Evolutionary conservation across 1,140 invertebrate genomes (phyloP), one percentile per base, ranked within the genome.

Genomic region (Fopius arisanus): DNA sequence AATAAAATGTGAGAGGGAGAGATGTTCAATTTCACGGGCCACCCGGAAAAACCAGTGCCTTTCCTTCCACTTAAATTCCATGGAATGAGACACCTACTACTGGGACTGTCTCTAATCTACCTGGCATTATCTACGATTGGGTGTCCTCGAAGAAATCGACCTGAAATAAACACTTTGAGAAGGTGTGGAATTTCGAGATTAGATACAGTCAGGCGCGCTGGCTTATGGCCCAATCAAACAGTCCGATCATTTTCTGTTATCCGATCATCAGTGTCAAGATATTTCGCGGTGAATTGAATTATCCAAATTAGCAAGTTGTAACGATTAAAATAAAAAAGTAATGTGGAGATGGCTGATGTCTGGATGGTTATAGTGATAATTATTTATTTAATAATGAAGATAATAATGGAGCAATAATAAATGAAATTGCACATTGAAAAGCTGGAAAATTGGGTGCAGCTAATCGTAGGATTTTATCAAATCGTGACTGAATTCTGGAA

Each of bases 1-100:
- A 67, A 54, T 19, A 40, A 23, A 37, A n/a, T 66, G 54, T 33
- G 54, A 62, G 28, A 59, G 41, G 41, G 63, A 72, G 62, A 72
- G 28, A 21, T n/a, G 19, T 66, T 72, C 66, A 63, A 65, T 66
- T 67, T 65, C 16, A 23, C 41, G 51, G 67, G 62, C 75, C 67
- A 73, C 67, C 75, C 75, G 75, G 71, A 73, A 76, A 76, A 76
- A 67, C 67, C 75, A 54, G 69, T 72, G 70, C 66, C 29, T 48
- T 66, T 41, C 67, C 23, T 51, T 69, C 40, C 21, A 28, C 67
- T 51, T 48, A 51, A 69, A 54, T 69, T 54, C 43, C 21, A 31
- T 21, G 21, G 67, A 43, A 43, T 40, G 67, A 41, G 41, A 72
- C 62, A 67, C 41, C 41, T 66, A 31, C 40, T 29, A 51, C 43